phyloP scores from a whole-genome alignment of 2,113 vertebrate species.

The Spea bombifrons region DNA sequence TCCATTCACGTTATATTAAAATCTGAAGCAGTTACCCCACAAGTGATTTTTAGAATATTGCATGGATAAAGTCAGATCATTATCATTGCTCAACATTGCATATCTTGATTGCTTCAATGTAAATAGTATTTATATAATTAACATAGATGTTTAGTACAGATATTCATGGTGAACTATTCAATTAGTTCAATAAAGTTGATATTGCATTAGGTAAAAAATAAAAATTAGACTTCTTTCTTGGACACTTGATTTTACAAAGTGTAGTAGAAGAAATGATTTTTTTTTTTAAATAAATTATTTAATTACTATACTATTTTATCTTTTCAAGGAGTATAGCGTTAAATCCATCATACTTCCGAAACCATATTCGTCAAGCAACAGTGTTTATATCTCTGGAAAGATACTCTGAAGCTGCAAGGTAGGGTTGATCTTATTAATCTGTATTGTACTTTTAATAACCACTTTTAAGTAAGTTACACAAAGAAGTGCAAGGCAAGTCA shows the following conservation, averaged over 20 bases:
- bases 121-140: too few relatives aligned
- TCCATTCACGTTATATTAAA: too few relatives aligned
- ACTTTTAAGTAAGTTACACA: constrained; percentile 40
- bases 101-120: too few relatives aligned
- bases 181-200: too few relatives aligned
- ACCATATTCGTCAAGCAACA: constrained; percentile 69
- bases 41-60: too few relatives aligned
- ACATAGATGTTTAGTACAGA: too few relatives aligned
- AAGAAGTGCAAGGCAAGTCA: neutral
- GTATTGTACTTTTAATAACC: constrained; percentile 38
- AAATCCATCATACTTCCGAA: constrained; percentile 70
- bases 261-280: constrained; percentile 2
- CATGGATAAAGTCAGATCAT: too few relatives aligned
- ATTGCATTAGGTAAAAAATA: too few relatives aligned
- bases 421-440: constrained; percentile 49
- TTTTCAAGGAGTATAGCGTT: constrained; percentile 67
- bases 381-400: constrained; percentile 67
- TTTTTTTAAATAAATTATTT: constrained; percentile 44
- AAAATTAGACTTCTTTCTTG: neutral
- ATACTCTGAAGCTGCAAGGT: constrained; percentile 74
- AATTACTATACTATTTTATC: constrained; percentile 49
- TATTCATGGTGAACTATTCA: too few relatives aligned
- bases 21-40: too few relatives aligned
- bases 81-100: too few relatives aligned
- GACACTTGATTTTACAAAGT: constrained; percentile 4